A percentile compares a stretch with the other conserved stretches of the same genome.
Conservation (phyloP, 2,113 vertebrate genomes). For the Lepisosteus osseus region DNA sequence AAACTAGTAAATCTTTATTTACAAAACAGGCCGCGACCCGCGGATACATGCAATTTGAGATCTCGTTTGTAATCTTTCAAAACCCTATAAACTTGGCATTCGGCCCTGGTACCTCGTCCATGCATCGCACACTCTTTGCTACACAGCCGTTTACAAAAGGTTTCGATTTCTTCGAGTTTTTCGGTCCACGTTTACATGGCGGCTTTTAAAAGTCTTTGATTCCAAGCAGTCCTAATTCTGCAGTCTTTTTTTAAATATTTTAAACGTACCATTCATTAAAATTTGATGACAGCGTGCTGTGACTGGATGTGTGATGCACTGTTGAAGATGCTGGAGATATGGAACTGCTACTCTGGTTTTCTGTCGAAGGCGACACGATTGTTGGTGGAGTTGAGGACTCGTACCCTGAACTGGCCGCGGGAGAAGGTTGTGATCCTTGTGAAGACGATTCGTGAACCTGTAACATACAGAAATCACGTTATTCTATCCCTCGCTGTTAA, state of each 20-base stretch:
- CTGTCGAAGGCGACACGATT: constrained; percentile 96
- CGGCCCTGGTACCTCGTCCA: constrained; percentile 74
- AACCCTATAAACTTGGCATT: constrained; percentile 64
- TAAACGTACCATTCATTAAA: constrained; percentile 99
- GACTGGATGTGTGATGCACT: constrained; percentile 94
- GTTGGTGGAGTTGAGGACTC: constrained; percentile 98
- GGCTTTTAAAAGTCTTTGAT: constrained; percentile 69
- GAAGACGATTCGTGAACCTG: constrained; percentile 95
- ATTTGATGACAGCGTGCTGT: constrained; percentile 98
- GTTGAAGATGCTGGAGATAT: constrained; percentile 93
- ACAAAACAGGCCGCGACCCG: constrained; percentile 81
- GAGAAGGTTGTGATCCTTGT: constrained; percentile 91
- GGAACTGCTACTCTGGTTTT: constrained; percentile 95
- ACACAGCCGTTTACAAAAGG: constrained; percentile 67
- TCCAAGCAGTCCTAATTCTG: constrained; percentile 76
- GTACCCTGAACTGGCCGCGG: constrained; percentile 97
- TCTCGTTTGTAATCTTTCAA: constrained; percentile 74
- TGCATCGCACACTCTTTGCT: constrained; percentile 64
- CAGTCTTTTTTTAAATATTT: constrained; percentile 80
- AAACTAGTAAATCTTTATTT: constrained; percentile 93
- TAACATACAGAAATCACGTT: constrained; percentile 43
- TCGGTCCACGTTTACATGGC: constrained; percentile 78
- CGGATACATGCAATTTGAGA: constrained; percentile 79
- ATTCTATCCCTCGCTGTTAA: background rate
- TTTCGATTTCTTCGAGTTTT: constrained; percentile 65